phyloP scores from a whole-genome alignment of 2,888 invertebrate genomes.

The Cantharis flavilabris region DNA sequence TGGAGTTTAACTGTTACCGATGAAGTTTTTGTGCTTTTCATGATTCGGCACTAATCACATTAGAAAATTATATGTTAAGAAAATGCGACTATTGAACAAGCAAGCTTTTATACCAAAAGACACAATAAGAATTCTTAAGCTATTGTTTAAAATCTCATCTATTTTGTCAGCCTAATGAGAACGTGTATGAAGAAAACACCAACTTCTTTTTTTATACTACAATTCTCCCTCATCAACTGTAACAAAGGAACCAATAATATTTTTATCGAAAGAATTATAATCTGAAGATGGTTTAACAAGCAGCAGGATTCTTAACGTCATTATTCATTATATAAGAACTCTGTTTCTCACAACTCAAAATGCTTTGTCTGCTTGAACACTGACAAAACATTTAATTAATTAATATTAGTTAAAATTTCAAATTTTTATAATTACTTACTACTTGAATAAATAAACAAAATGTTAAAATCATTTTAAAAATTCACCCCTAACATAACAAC shows the following conservation, averaged over 20 bases:
- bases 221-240: constrained; percentile 49
- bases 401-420: background rate
- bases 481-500: too few relatives aligned
- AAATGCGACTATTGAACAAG: constrained; percentile 17
- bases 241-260: constrained; percentile 49
- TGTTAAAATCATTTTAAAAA: background rate
- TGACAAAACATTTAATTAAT: background rate
- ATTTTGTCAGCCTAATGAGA: constrained; percentile 44
- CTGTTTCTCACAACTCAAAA: constrained; percentile 25
- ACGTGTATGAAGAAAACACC: constrained; percentile 40
- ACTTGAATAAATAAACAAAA: background rate
- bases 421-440: background rate
- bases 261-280: constrained; percentile 47
- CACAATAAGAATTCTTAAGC: constrained; percentile 38
- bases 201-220: constrained; percentile 44
- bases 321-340: constrained; percentile 39
- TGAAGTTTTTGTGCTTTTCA: constrained; percentile 22
- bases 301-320: constrained; percentile 45
- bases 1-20: constrained; percentile 35
- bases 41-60: constrained; percentile 19
- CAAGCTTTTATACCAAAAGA: constrained; percentile 22
- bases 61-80: constrained; percentile 7
- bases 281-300: constrained; percentile 38
- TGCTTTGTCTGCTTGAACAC: background rate
- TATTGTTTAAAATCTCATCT: constrained; percentile 38